A percentile compares a stretch with the other conserved stretches of the same genome.
phyloP scores from a whole-genome alignment of 92 coral and sea anemone genomes.

The Bergia sp. region DNA sequence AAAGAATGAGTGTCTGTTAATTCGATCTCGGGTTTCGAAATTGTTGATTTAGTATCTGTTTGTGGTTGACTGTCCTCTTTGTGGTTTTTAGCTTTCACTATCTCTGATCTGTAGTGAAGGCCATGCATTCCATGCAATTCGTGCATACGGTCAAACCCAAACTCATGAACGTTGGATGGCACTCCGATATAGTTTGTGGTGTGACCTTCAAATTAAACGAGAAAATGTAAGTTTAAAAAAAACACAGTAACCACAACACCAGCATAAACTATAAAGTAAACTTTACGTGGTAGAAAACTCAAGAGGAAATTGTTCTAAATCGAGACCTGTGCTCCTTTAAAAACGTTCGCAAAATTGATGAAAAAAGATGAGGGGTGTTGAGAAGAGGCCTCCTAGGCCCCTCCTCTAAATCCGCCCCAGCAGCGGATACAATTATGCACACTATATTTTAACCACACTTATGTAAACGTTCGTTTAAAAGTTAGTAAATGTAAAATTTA shows the following conservation, averaged over 20 bases:
- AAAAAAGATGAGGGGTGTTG: too few relatives aligned
- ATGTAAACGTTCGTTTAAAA: too few relatives aligned
- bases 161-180: conserved; percentile 79
- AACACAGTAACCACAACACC: neutral
- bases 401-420: too few relatives aligned
- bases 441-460: too few relatives aligned
- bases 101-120: conserved; percentile 75
- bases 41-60: conserved; percentile 59
- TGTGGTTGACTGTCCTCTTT: conserved; percentile 7
- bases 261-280: neutral
- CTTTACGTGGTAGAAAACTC: neutral
- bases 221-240: neutral
- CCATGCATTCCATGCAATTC: conserved; percentile 55
- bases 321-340: too few relatives aligned
- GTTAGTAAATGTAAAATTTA: too few relatives aligned
- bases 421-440: too few relatives aligned
- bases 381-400: too few relatives aligned
- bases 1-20: conserved; percentile 37
- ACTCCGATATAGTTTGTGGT: conserved; percentile 83
- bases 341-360: too few relatives aligned
- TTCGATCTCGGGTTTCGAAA: conserved; percentile 54
- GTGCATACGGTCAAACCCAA: conserved; percentile 44
- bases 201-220: conserved; percentile 46
- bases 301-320: too few relatives aligned
- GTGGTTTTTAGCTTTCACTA: conserved; percentile 51